Evolutionary conservation across 2,888 invertebrate genomes (phyloP).

Genomic region (Athalia cordata): DNA sequence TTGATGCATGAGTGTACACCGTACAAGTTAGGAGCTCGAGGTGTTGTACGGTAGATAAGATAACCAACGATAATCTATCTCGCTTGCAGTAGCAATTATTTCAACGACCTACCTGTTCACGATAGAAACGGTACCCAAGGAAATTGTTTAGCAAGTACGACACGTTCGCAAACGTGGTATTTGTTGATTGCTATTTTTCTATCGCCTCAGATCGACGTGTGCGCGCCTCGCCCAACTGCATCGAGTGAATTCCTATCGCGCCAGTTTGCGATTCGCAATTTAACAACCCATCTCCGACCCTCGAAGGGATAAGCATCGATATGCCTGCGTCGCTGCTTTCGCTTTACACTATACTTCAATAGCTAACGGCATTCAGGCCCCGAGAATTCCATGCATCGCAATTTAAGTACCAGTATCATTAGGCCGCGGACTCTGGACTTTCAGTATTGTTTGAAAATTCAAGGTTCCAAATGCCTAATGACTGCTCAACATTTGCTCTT

Average conservation of each 20-base stretch:
- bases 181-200: conserved; percentile 15
- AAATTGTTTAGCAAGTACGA: conserved; percentile 35
- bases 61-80: neutral
- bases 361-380: conserved; percentile 9
- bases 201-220: neutral
- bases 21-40: neutral
- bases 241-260: neutral
- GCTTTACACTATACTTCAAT: neutral
- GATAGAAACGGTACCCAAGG: neutral
- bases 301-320: neutral
- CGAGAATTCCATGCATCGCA: conserved; percentile 19
- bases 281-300: too few species aligned
- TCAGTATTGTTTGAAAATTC: neutral
- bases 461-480: conserved; percentile 7
- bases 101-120: neutral
- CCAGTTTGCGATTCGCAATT: neutral
- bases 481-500: neutral
- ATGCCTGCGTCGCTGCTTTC: neutral
- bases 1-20: neutral
- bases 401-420: conserved; percentile 21
- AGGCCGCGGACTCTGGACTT: conserved; percentile 2
- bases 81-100: neutral
- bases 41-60: neutral
- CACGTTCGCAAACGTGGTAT: conserved; percentile 27
- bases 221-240: neutral